Evolutionary conservation across 1,140 invertebrate genomes (phyloP), one percentile per base, ranked within the genome.

Genomic region (Archivesica marissinica): DNA sequence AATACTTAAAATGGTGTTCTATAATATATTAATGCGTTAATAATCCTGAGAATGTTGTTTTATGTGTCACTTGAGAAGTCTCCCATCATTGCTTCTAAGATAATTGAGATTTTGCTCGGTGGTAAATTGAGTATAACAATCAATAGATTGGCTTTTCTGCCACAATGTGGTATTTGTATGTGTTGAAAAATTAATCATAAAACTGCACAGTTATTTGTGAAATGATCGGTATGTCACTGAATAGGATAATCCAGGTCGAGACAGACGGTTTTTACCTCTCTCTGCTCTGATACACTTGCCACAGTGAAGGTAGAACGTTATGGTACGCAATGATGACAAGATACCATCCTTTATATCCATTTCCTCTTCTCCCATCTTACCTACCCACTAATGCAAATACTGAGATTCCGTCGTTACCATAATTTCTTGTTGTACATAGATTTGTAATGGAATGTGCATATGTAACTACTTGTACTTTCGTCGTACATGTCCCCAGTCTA

Each of bases 21-120:
- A n/a, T n/a, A n/a, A n/a, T n/a, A n/a, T n/a, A n/a, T 4, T 35
- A 35, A n/a, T 35, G 30, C 38, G 59, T 64, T 64, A 6, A 4
- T 64, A 64, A 64, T 64, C 15, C 59, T 64, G 59, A 35, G 38
- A 64, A 64, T 64, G 59, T 30, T 64, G 59, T 64, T 64, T 64
- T 64, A 64, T 64, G 13, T 35, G 59, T 13, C 30, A 64, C 38
- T 35, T 64, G 59, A 64, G 59, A 33, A 64, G 13, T 35, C 6
- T 64, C 20, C 59, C 59, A 64, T 64, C 38, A 64, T 64, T 64
- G 59, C 59, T 64, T 64, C 30, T 28, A 30, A 59, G 33, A 11
- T 35, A 64, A 64, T 35, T 25, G 59, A 35, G 59, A 64, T 23
- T 70, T 70, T 47, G 66, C 47, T 25, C 47, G 66, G 38, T 41